phyloP scores from a whole-genome alignment of 1,140 invertebrate genomes.

The Metaphire vulgaris region DNA sequence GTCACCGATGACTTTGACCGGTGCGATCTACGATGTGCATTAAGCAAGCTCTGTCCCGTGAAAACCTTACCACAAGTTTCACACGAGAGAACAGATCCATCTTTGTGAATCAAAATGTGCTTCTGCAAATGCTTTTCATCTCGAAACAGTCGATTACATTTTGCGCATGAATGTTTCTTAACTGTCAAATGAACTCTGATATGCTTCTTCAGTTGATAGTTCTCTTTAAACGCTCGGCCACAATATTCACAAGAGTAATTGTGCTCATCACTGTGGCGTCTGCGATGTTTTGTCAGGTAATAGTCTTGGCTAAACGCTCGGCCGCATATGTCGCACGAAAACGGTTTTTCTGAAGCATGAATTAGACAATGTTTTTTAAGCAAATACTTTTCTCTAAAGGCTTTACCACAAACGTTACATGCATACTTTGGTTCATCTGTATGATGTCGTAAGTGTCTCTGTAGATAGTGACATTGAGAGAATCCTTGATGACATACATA shows the following conservation, averaged over 20 bases:
- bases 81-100: background rate
- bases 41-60: background rate
- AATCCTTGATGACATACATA: background rate
- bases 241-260: background rate
- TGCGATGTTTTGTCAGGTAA: background rate
- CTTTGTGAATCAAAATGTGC: background rate
- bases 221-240: background rate
- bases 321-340: background rate
- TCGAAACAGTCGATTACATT: background rate
- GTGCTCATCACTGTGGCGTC: background rate
- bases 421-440: background rate
- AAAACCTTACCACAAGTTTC: background rate
- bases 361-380: background rate
- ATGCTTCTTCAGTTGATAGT: background rate
- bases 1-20: background rate
- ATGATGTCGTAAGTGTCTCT: background rate
- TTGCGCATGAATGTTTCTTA: background rate
- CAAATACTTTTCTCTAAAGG: background rate
- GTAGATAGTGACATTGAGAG: background rate
- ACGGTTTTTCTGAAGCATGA: background rate
- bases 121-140: background rate
- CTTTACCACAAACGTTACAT: background rate
- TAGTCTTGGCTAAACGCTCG: background rate
- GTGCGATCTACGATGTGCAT: background rate
- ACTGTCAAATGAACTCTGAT: background rate